phyloP scores from a whole-genome alignment of 2,888 invertebrate genomes.

The Drosophila paranaensis region DNA sequence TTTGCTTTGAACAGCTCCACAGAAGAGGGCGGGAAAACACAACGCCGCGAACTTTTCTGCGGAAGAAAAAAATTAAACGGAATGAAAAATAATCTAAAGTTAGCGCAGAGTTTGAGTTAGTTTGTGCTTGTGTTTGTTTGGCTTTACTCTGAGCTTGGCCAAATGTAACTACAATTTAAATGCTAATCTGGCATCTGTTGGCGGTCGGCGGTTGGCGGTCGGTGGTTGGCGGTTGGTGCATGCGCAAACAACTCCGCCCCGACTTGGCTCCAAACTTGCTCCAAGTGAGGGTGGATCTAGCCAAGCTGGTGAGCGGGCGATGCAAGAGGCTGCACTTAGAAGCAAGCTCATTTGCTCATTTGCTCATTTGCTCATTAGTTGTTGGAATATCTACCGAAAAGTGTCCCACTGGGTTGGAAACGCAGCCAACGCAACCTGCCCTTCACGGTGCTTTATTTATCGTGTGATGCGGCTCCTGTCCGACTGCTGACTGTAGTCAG shows the following conservation, averaged over 20 bases:
- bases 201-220: conserved; percentile 46
- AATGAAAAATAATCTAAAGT: conserved; percentile 71
- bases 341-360: conserved; percentile 64
- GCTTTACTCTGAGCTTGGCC: conserved; percentile 57
- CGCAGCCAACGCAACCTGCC: conserved; percentile 9
- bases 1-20: conserved; percentile 44
- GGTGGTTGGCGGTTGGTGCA: conserved; percentile 48
- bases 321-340: conserved; percentile 29
- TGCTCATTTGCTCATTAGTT: conserved; percentile 74
- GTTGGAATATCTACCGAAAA: conserved; percentile 24
- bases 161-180: conserved; percentile 80
- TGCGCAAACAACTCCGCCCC: conserved; percentile 72
- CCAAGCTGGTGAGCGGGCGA: not conserved
- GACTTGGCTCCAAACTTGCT: conserved; percentile 26
- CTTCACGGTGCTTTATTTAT: conserved; percentile 57
- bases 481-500: conserved; percentile 38
- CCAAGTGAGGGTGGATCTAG: conserved; percentile 43
- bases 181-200: conserved; percentile 78
- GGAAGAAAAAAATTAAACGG: conserved; percentile 50
- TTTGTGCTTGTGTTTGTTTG: conserved; percentile 37
- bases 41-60: conserved; percentile 57
- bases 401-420: conserved; percentile 17
- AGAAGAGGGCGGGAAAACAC: conserved; percentile 53
- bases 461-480: conserved; percentile 53
- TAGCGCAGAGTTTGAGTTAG: conserved; percentile 51